Evolutionary conservation across 2,113 vertebrate species (phyloP), one percentile per base, ranked within the genome.

Genomic region (Ailuropoda melanoleuca): DNA sequence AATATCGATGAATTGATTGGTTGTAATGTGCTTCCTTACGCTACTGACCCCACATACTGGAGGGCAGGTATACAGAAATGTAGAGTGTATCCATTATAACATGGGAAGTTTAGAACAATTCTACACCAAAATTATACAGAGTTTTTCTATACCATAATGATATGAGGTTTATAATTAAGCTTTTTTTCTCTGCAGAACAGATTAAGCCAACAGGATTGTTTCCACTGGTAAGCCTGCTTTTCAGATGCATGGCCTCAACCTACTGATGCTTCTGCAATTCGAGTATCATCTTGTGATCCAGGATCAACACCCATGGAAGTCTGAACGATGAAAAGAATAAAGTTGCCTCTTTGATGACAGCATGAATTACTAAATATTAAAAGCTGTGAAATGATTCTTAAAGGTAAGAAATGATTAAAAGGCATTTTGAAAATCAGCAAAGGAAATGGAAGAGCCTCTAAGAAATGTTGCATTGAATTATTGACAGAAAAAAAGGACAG

Each of bases 371-470:
- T 80, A 80, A 64, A 58, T 8, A 83, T 56, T 37, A 84, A 80
- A 97, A 74, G 18, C 39, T 72, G 11, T 74, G 86, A 93, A 83
- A 29, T 21, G 77, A 81, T 75, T 8, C 89, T 24, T 5, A 48
- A 96, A 97, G 83, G 19, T 89, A 84, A 92, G 6, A 95, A 56
- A 53, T 26, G 80, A n/a, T 72, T 37, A 93, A 96, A 97, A 94
- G 31, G n/a, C 34, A 37, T 74, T 62, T 58, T 58, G 80, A 58
- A 95, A 60, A 60, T 50, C 34, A 93, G 93, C 21, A 15, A 94
- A 94, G 53, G n/a, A 82, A 60, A 29, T 14, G 34, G 56, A n/a
- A 88, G 1, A 62, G 50, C 8, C 1, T 8, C 56, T 31, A 88
- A 83, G 62, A 96, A 66, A 90, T 17, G 50, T 5, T 46, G 50